Base-by-base conservation (phyloP, 2,113 vertebrate genomes). In the Macaca mulatta region DNA sequence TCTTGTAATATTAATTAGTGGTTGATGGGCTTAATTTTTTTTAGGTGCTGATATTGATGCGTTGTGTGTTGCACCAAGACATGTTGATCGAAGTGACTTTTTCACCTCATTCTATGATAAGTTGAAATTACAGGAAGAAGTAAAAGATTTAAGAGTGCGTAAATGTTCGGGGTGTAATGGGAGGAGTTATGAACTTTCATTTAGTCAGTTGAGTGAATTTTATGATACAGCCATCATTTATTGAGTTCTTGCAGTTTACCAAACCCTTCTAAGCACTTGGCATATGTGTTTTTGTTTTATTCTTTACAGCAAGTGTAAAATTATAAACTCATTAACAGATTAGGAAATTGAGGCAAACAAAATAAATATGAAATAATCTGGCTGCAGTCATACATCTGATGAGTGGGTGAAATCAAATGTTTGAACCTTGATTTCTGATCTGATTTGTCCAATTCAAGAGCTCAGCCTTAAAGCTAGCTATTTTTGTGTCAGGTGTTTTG, bases 31-130 rank as follows among this genome's bases (percentile, higher is more conserved):
- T 97, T 91, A 43, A 93, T 95, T 94, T 96, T 78, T 97, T 98
- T 93, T 97, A 99, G 99, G 99, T 98, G 99, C 99, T 97, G 99
- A 99, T 98, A 99, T 99, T 88, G 99, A 99, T 97, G 99, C 99
- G 6, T 98, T 99, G 40, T 99, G 99, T 98, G 99, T 99, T 77
- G 99, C 99, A 88, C 99, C 99, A 72, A 99, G 99, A 91, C 99
- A 99, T 94, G 98, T 99, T 92, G 99, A 99, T 94, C 99, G 99
- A 96, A 98, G 99, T 82, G 99, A 99, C 98, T 99, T 99, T 98
- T 99, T 99, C 98, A 98, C 99, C 61, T 99, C 99, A 0, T 99
- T 99, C 97, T 99, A 99, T 98, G 99, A 99, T 96, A 99, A 99
- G 93, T 98, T 99, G 85, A 99, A 99, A 96, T 98, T 99, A 43